Base-by-base conservation (phyloP, 2,888 invertebrate species). In the Nomada hirtipes region DNA sequence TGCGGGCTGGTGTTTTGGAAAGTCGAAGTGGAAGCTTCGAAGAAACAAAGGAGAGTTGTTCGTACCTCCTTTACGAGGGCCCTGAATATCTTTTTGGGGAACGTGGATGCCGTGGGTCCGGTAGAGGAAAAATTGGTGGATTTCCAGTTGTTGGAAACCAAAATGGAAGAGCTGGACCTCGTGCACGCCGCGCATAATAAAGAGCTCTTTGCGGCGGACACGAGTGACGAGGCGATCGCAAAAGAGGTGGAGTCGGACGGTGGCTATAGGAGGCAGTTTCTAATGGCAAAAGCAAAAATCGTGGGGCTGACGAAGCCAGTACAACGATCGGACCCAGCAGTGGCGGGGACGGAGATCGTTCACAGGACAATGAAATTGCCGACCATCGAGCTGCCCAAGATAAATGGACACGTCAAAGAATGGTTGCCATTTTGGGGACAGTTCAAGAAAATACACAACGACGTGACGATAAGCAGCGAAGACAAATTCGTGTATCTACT, bases 371-470 rank as follows among this genome's bases (percentile, higher is more conserved):
- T 59, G 23, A 73, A 65, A n/a, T 36, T 52, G 0, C 50, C 73
- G 2, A 59, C 50, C 2, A 47, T 73, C 0, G 57, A 73, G 4
- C n/a, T 59, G 3, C 63, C 44, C 3, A 61, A 42, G 15, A 53
- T 63, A 11, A 36, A 52, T 2, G 64, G 44, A 13, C 13, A 42
- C 15, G 18, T 72, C 9, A 63, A 42, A 10, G 26, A 52, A 3
- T 72, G 72, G 64, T 23, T 72, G 1, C 23, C 53, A 23, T 64
- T 64, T 15, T 72, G 72, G 55, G 10, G 36, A 1, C 42, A 42
- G 3, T 64, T 72, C 9, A 29, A 29, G 29, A 29, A 29, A 29
- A 29, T 29, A 29, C 29, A 4, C 4, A 0, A 2, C 26, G 26
- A 26, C 26, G 26, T 26, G 26, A 26, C 2, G 26, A 26, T 26